Percentiles rank a stretch among this genome's conserved stretches.
phyloP scores from a whole-genome alignment of 2,113 vertebrate species.

The Ictalurus furcatus region DNA sequence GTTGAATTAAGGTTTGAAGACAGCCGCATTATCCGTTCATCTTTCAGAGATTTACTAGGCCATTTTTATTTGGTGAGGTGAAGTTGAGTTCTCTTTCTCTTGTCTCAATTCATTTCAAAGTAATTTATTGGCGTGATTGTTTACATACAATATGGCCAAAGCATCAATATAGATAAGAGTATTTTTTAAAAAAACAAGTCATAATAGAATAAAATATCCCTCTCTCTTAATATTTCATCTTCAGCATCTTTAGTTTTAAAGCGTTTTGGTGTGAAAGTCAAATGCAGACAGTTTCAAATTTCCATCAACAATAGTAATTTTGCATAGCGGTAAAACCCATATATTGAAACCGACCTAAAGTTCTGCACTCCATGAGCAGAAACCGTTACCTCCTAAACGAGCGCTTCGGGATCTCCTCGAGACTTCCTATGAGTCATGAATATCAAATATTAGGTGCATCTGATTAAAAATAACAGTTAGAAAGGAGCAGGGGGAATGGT shows the following conservation, averaged over 20 bases:
- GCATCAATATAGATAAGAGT: no score
- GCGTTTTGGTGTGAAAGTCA: no score
- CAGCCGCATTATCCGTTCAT: background rate
- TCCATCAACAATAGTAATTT: background rate
- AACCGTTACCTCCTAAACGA: constrained; percentile 82
- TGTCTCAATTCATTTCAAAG: no score
- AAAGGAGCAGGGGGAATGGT: no score
- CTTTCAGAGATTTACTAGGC: background rate
- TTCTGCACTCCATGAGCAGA: constrained; percentile 77
- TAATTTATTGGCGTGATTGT: no score
- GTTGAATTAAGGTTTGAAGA: background rate
- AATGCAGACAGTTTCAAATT: background rate
- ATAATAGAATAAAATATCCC: no score
- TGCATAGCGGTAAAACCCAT: background rate
- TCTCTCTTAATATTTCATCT: no score
- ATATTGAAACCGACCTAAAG: constrained; percentile 52
- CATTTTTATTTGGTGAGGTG: no score
- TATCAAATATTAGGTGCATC: background rate
- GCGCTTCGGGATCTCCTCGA: constrained; percentile 85
- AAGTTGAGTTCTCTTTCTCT: no score
- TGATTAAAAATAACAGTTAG: background rate
- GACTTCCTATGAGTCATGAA: constrained; percentile 70
- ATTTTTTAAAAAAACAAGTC: no score
- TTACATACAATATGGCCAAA: no score
- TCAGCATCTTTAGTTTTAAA: no score